These are phyloP conservation scores for Zaprionus ghesquierei DNA, from an alignment of 1,140 invertebrate species.

Conservation along the genomic window DNA sequence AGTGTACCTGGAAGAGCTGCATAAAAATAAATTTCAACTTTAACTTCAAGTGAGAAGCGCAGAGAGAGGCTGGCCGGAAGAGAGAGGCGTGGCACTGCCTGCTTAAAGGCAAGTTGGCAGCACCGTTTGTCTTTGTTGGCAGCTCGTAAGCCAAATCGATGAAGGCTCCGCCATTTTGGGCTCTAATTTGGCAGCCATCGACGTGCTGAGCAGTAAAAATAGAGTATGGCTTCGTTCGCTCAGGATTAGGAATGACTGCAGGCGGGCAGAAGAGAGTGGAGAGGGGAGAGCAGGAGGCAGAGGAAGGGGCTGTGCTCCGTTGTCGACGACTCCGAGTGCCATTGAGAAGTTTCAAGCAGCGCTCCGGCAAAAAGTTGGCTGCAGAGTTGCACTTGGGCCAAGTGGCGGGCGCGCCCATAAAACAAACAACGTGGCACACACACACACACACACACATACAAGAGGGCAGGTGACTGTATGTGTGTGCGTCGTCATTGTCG, in stretches of 20 bases:
- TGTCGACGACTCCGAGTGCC: constrained; percentile 60
- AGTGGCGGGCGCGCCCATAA: constrained; percentile 71
- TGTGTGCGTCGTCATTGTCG: constrained; percentile 63
- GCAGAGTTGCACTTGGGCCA: constrained; percentile 73
- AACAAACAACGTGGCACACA: constrained; percentile 56
- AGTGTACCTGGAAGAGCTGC: too few relatives aligned
- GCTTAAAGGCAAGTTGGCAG: constrained; percentile 36
- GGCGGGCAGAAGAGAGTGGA: neutral
- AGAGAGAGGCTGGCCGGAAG: too few relatives aligned
- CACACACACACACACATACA: constrained; percentile 33
- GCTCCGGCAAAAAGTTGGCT: constrained; percentile 70
- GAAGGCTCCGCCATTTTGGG: constrained; percentile 39
- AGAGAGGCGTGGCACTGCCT: too few relatives aligned
- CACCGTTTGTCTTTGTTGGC: constrained; percentile 30
- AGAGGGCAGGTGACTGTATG: neutral
- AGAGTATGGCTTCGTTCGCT: neutral
- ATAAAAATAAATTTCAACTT: too few relatives aligned
- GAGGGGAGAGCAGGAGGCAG: neutral
- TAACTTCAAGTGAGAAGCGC: neutral
- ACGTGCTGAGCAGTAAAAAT: constrained; percentile 67
- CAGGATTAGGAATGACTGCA: constrained; percentile 57
- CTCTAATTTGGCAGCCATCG: constrained; percentile 75
- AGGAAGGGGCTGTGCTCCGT: constrained; percentile 7
- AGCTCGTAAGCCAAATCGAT: constrained; percentile 45
- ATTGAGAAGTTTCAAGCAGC: constrained; percentile 73